A percentile compares a stretch with the other conserved stretches of the same genome.
Conservation (phyloP, 2,113 vertebrate species). For the Vidua chalybeata region DNA sequence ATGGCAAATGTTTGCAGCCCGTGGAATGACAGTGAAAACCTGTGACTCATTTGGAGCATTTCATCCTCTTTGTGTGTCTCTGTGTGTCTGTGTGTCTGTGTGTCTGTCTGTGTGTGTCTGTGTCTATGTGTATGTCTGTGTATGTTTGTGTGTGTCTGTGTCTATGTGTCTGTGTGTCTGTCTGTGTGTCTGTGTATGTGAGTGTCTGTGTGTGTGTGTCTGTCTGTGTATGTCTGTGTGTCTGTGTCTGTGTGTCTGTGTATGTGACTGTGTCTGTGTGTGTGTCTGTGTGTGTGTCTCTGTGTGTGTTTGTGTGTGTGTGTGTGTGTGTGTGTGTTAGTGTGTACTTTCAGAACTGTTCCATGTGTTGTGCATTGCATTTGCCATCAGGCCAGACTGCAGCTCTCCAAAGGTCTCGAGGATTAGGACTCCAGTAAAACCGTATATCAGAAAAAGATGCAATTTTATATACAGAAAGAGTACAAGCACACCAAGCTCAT, state of each 20-base stretch:
- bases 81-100: neutral
- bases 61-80: neutral
- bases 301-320: neutral
- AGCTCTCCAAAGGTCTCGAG: neutral
- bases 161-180: neutral
- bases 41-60: neutral
- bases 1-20: neutral
- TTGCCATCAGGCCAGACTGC: neutral
- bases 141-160: neutral
- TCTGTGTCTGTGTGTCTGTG: no score
- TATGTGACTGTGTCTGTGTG: no score
- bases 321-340: neutral
- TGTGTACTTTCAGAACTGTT: neutral
- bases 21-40: neutral
- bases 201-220: neutral
- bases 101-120: neutral
- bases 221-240: no score
- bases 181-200: neutral
- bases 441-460: neutral
- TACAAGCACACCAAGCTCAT: neutral
- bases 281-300: neutral
- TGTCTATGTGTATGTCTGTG: no score
- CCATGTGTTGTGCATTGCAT: neutral
- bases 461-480: neutral
- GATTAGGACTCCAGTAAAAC: neutral